phyloP scores from a whole-genome alignment of 2,797 vertebrate species.

The Tympanoctomys barrerae region DNA sequence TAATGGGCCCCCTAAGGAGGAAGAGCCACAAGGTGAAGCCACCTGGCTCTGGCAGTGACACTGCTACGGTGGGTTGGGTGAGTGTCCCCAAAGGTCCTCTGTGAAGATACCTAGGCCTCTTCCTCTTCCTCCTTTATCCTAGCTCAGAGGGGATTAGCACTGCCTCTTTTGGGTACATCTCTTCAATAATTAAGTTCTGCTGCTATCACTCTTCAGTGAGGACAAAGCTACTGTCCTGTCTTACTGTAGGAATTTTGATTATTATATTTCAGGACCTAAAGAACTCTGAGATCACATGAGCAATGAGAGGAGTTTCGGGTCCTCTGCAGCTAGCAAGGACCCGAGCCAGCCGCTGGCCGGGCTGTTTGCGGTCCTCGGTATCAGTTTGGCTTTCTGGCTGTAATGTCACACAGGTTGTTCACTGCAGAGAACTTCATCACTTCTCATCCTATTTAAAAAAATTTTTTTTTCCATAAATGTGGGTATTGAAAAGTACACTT shows the following conservation, averaged over 20 bases:
- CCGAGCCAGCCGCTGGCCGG: not conserved
- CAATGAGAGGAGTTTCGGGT: conserved; percentile 24
- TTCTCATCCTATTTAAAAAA: not conserved
- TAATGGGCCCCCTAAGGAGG: not conserved
- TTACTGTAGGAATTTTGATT: conserved; percentile 56
- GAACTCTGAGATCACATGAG: conserved; percentile 25
- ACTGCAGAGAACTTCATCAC: not conserved
- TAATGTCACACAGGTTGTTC: conserved; percentile 20
- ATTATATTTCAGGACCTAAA: conserved; percentile 24
- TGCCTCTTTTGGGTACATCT: not conserved
- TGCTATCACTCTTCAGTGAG: conserved; percentile 27
- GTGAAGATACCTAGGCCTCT: not conserved
- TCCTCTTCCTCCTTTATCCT: not conserved
- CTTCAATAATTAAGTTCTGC: conserved; percentile 49
- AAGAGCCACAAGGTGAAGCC: not conserved
- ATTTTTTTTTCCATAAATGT: not conserved
- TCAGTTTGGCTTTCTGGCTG: conserved; percentile 36
- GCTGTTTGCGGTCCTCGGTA: conserved; percentile 5
- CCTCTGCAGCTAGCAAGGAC: not conserved
- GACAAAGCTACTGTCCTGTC: not conserved
- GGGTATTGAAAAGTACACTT: not conserved
- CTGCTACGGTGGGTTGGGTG: rapidly evolving
- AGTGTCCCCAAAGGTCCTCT: not conserved
- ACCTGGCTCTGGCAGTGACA: not conserved
- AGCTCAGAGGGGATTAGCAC: not conserved